Evolutionary conservation across 2,113 vertebrate genomes (phyloP).

Genomic region (Callorhinus ursinus): DNA sequence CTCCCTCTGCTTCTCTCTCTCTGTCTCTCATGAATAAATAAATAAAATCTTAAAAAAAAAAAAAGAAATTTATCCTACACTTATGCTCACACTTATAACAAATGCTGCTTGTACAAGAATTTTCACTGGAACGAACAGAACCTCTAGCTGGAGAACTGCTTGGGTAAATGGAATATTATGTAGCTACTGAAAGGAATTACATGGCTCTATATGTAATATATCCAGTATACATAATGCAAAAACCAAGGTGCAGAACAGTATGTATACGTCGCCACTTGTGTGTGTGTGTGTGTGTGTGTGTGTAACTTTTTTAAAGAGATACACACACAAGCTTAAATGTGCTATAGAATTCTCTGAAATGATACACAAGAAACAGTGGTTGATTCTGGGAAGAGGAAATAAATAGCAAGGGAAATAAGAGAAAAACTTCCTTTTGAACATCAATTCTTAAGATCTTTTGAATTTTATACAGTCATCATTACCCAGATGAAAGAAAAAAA

Average conservation of each 20-base stretch:
- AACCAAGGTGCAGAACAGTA: not conserved
- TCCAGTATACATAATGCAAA: not conserved
- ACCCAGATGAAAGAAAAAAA: not conserved
- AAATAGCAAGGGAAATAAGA: not conserved
- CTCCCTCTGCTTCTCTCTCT: too few relatives aligned
- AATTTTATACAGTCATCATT: not conserved
- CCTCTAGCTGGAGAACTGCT: not conserved
- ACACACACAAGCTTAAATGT: not conserved
- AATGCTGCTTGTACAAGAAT: not conserved
- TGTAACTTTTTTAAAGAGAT: not conserved
- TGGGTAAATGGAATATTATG: not conserved
- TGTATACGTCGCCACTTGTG: not conserved
- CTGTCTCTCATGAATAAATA: too few relatives aligned
- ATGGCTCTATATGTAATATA: not conserved
- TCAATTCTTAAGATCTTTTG: not conserved
- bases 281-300: not conserved
- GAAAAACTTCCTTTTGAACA: not conserved
- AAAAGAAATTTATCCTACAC: not conserved
- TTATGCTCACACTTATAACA: not conserved
- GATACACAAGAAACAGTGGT: not conserved
- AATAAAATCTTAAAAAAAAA: too few relatives aligned
- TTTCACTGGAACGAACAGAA: not conserved
- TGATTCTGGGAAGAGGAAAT: not conserved
- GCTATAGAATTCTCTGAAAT: not conserved
- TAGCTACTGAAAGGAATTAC: not conserved